These are phyloP conservation scores for Alsophila aescularia DNA, from an alignment of 2,888 invertebrate species.

Conservation along the genomic window DNA sequence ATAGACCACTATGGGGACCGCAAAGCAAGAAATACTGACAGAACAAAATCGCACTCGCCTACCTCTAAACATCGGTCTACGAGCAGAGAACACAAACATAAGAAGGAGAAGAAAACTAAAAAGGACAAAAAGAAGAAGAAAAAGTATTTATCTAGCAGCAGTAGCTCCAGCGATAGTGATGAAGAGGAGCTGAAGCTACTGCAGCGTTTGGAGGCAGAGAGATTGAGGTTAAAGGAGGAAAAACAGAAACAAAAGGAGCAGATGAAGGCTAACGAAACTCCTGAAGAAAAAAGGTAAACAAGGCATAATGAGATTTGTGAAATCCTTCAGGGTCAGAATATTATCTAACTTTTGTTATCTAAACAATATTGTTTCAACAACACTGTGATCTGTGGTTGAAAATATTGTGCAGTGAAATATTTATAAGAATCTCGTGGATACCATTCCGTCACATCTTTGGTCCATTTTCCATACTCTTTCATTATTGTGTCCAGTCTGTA, in stretches of 20 bases:
- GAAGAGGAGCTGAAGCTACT: conserved; percentile 87
- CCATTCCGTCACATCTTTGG: too few species aligned
- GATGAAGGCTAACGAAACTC: conserved; percentile 95
- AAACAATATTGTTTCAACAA: too few species aligned
- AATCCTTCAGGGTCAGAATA: too few species aligned
- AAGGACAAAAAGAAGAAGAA: conserved; percentile 66
- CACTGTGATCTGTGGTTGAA: too few species aligned
- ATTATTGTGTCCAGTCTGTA: too few species aligned
- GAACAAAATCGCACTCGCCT: conserved; percentile 32
- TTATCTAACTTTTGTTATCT: too few species aligned
- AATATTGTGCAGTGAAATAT: too few species aligned
- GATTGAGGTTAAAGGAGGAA: conserved; percentile 86
- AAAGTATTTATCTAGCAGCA: conserved; percentile 54
- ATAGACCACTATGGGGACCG: conserved; percentile 48
- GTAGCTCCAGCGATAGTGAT: conserved; percentile 70
- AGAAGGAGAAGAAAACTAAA: conserved; percentile 56
- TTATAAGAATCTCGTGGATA: too few species aligned
- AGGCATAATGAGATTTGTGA: too few species aligned
- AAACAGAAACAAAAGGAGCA: conserved; percentile 88
- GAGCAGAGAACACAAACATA: conserved; percentile 48
- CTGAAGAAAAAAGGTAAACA: conserved; percentile 96
- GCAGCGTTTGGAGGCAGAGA: conserved; percentile 89
- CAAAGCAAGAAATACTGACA: conserved; percentile 44
- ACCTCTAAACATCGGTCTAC: conserved; percentile 50
- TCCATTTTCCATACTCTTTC: too few species aligned